phyloP scores from a whole-genome alignment of 2,888 invertebrate species.

The Microchrysa polita region DNA sequence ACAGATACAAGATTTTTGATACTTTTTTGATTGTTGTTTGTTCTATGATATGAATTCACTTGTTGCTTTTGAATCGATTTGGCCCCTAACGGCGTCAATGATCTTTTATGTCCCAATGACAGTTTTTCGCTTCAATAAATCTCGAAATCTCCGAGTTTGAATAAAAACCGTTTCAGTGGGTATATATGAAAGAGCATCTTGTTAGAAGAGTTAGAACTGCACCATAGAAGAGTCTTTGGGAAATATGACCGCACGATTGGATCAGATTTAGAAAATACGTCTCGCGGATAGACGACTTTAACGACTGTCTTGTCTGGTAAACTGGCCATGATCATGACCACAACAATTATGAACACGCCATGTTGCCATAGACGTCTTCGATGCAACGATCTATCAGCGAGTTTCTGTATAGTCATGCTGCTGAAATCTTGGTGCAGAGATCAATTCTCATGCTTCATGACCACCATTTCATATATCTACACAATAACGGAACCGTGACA shows the following conservation, averaged over 20 bases:
- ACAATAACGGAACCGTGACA: slow-evolving; percentile 42
- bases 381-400: not conserved
- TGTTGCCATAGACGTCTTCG: no score
- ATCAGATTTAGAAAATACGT: slow-evolving; percentile 18
- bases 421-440: slow-evolving; percentile 32
- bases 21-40: slow-evolving; percentile 21
- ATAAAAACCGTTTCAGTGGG: not conserved
- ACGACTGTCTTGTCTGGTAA: no score
- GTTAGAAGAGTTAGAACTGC: no score
- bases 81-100: no score
- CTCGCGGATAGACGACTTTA: not conserved
- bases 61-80: no score
- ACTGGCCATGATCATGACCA: slow-evolving; percentile 37
- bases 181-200: no score
- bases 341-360: not conserved
- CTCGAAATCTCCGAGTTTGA: not conserved
- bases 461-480: slow-evolving; percentile 33
- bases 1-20: slow-evolving; percentile 5
- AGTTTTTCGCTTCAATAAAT: no score
- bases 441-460: slow-evolving; percentile 43
- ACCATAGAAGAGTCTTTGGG: no score
- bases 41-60: not conserved
- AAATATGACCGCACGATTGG: no score
- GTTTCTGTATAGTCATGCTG: no score
- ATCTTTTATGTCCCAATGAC: no score